Percentiles rank a stretch among this genome's conserved stretches.
phyloP scores from a whole-genome alignment of 1,140 invertebrate species.

The Capitella teleta region DNA sequence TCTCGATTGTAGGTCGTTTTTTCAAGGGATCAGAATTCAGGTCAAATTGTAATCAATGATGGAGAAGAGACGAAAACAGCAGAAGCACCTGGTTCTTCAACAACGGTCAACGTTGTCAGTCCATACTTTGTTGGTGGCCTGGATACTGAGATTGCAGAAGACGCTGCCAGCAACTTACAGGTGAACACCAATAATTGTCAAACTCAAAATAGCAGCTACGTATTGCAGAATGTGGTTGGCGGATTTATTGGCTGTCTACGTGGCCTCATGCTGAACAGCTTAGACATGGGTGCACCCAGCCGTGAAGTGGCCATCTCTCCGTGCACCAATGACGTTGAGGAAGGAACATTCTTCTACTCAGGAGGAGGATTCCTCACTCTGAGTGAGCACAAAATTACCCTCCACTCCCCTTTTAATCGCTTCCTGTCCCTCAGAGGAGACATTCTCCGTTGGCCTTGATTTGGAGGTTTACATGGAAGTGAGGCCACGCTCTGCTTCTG shows the following conservation, averaged over 20 bases:
- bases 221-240: slow-evolving; percentile 45
- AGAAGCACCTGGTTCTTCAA: slow-evolving; percentile 46
- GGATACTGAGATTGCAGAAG: slow-evolving; percentile 15
- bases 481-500: slow-evolving; percentile 69
- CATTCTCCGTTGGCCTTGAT: slow-evolving; percentile 63
- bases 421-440: slow-evolving; percentile 16
- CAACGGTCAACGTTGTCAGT: slow-evolving; percentile 51
- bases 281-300: slow-evolving; percentile 50
- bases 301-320: slow-evolving; percentile 25
- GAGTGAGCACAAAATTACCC: slow-evolving; percentile 41
- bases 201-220: background rate
- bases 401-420: background rate
- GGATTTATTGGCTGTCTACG: slow-evolving; percentile 79
- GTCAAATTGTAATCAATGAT: slow-evolving; percentile 59
- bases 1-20: slow-evolving; percentile 1
- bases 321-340: slow-evolving; percentile 71
- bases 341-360: slow-evolving; percentile 77
- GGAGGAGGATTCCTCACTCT: slow-evolving; percentile 56
- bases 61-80: slow-evolving; percentile 47
- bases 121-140: slow-evolving; percentile 75
- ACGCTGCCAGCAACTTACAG: slow-evolving; percentile 29
- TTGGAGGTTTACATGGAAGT: slow-evolving; percentile 76
- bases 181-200: slow-evolving; percentile 17
- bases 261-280: slow-evolving; percentile 60
- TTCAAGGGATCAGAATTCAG: slow-evolving; percentile 16